Conservation (phyloP, 2,797 vertebrate species). For the Jordanella pulchra region DNA sequence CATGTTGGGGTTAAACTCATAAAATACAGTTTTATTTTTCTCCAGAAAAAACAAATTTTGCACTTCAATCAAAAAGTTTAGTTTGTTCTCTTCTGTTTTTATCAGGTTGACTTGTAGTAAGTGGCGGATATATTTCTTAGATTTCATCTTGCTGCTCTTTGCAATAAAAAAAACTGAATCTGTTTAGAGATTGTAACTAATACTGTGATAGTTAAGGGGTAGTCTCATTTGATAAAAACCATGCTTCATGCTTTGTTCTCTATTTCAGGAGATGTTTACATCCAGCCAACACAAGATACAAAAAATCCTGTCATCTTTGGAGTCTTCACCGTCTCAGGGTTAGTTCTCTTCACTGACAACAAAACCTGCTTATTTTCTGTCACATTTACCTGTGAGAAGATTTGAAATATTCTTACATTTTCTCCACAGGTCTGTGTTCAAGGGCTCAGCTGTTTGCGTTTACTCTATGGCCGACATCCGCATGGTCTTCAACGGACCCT, state of each 20-base stretch:
- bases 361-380: not conserved
- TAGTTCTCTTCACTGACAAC: constrained; percentile 53
- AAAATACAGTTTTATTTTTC: too few relatives aligned
- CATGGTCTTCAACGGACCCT: constrained; percentile 98
- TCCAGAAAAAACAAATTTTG: too few relatives aligned
- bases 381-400: not conserved
- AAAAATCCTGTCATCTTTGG: constrained; percentile 98
- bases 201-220: too few relatives aligned
- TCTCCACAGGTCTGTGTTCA: constrained; percentile 89
- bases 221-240: too few relatives aligned
- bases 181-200: too few relatives aligned
- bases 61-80: too few relatives aligned
- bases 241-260: constrained; percentile 26
- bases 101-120: too few relatives aligned
- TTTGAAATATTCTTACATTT: constrained; percentile 2
- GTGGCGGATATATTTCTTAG: too few relatives aligned
- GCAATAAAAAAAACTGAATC: too few relatives aligned
- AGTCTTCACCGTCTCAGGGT: constrained; percentile 96
- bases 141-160: too few relatives aligned
- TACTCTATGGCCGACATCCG: constrained; percentile 99
- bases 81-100: too few relatives aligned
- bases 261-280: constrained; percentile 93
- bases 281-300: constrained; percentile 95
- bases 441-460: constrained; percentile 96
- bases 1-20: too few relatives aligned